Percentiles rank a stretch among this genome's conserved stretches.
Evolutionary conservation across 2,888 invertebrate genomes (phyloP).

Genomic region (Dryadula phaetusa): DNA sequence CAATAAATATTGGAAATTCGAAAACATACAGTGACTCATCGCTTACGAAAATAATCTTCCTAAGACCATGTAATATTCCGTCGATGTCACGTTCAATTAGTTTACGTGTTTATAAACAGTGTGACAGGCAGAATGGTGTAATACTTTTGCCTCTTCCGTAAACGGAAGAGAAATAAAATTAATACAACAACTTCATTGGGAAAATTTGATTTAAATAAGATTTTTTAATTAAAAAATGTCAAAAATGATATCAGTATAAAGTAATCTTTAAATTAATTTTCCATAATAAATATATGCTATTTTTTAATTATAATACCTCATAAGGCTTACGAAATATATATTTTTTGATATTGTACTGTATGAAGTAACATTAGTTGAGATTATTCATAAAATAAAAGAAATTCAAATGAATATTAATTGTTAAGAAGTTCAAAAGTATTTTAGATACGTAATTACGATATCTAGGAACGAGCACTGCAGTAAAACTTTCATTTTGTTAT

Average conservation of each 20-base stretch:
- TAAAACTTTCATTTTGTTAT: too few relatives aligned
- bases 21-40: slow-evolving; percentile 36
- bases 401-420: too few relatives aligned
- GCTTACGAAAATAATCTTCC: slow-evolving; percentile 28
- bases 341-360: too few relatives aligned
- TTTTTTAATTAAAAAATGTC: background rate
- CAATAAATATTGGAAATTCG: slow-evolving; percentile 16
- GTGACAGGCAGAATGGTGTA: background rate
- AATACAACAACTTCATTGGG: background rate
- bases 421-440: too few relatives aligned
- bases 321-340: too few relatives aligned
- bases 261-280: background rate
- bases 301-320: too few relatives aligned
- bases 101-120: slow-evolving; percentile 1
- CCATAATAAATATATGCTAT: too few relatives aligned
- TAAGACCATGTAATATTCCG: slow-evolving; percentile 34
- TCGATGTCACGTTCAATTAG: slow-evolving; percentile 28
- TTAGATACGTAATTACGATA: too few relatives aligned
- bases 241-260: background rate
- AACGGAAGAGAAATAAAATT: background rate
- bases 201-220: background rate
- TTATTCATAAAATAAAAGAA: too few relatives aligned
- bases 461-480: too few relatives aligned
- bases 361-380: too few relatives aligned
- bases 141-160: background rate